These are phyloP conservation scores for Octomys mimax DNA, from an alignment of 2,797 vertebrate species.

Conservation along the genomic window DNA sequence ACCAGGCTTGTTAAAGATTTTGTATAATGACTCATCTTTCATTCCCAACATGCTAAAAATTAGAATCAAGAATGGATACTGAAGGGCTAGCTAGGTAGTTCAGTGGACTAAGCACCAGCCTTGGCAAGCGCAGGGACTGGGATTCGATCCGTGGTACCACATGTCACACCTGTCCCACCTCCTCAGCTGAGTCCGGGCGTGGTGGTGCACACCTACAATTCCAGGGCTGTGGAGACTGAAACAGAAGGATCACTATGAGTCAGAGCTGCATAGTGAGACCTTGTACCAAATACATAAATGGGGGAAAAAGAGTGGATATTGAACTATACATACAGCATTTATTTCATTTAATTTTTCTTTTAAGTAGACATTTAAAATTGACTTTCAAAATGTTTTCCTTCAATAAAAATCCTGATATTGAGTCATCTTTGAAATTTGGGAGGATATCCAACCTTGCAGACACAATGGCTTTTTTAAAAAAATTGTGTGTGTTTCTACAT, in stretches of 20 bases:
- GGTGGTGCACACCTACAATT: no score
- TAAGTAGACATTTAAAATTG: not conserved
- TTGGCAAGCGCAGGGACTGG: no score
- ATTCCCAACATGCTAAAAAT: not conserved
- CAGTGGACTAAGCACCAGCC: no score
- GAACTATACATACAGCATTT: constrained; percentile 8
- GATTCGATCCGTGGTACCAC: no score
- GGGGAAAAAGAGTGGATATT: not conserved
- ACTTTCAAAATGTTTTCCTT: not conserved
- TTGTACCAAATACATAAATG: no score
- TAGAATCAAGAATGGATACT: not conserved
- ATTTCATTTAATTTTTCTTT: not conserved
- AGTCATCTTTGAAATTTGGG: not conserved
- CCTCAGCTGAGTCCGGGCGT: no score
- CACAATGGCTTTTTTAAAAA: not conserved
- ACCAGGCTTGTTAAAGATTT: not conserved
- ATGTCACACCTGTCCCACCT: no score
- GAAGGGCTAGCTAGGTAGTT: no score
- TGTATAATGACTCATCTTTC: not conserved
- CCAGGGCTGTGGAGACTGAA: no score
- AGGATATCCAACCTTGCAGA: not conserved
- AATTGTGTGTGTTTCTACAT: not conserved
- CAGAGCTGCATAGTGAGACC: no score
- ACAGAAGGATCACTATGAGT: no score
- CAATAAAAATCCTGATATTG: constrained; percentile 1